These are phyloP conservation scores for Anadara kagoshimensis DNA, from an alignment of 1,140 invertebrate genomes.

Conservation along the genomic window DNA sequence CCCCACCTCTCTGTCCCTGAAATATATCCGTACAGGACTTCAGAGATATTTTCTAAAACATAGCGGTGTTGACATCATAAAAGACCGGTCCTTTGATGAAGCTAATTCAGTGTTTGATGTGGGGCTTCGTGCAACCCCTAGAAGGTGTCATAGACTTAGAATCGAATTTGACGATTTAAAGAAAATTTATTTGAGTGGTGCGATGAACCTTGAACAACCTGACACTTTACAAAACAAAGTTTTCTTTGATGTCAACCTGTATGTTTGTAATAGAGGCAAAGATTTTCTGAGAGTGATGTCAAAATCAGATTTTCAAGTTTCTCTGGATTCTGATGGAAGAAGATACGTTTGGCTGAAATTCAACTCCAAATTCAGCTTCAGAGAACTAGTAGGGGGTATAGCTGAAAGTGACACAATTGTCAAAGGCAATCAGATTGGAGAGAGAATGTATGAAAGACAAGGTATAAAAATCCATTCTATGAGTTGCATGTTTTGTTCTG, in stretches of 20 bases:
- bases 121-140: constrained; percentile 30
- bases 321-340: constrained; percentile 56
- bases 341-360: constrained; percentile 66
- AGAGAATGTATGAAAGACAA: constrained; percentile 65
- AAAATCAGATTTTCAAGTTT: constrained; percentile 65
- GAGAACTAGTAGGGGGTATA: constrained; percentile 51
- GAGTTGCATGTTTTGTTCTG: not conserved
- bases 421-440: constrained; percentile 55
- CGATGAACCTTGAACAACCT: constrained; percentile 60
- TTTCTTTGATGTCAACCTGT: constrained; percentile 66
- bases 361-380: constrained; percentile 59
- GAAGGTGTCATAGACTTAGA: constrained; percentile 48
- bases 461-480: constrained; percentile 36
- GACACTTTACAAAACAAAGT: constrained; percentile 66
- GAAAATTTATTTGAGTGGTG: constrained; percentile 63
- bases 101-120: constrained; percentile 61
- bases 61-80: constrained; percentile 57
- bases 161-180: constrained; percentile 64
- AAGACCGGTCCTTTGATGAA: constrained; percentile 55
- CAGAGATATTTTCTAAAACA: constrained; percentile 63
- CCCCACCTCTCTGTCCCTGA: constrained; percentile 29
- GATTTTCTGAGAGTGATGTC: constrained; percentile 64
- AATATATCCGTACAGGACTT: constrained; percentile 55
- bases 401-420: constrained; percentile 32
- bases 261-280: constrained; percentile 66